Conservation (phyloP, 2,113 vertebrate genomes). For the Columba janthina region DNA sequence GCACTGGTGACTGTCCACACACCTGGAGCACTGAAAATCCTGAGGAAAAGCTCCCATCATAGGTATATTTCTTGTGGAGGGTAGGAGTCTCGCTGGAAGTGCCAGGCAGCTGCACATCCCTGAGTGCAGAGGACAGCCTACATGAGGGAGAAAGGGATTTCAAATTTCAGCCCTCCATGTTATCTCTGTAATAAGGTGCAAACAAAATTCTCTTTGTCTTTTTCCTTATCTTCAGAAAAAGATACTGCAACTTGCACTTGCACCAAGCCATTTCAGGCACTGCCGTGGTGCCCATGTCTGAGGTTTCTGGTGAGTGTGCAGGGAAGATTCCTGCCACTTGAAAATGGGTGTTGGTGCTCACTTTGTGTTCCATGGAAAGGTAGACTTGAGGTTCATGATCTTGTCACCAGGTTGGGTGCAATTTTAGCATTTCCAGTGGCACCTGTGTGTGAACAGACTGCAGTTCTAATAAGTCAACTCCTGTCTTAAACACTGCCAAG, state of each 20-base stretch:
- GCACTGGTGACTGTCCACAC: accelerated
- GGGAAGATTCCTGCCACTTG: neutral
- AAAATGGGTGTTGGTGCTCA: neutral
- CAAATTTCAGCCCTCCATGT: neutral
- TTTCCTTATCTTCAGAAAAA: neutral
- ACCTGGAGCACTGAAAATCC: neutral
- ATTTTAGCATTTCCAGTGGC: neutral
- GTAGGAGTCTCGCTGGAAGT: neutral
- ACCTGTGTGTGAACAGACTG: neutral
- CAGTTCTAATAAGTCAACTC: neutral
- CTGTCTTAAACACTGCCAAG: neutral
- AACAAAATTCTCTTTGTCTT: neutral
- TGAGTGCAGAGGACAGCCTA: neutral
- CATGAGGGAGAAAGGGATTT: neutral
- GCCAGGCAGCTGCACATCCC: neutral
- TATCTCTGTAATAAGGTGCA: neutral
- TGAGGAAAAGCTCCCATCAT: neutral
- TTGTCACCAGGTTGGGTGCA: neutral
- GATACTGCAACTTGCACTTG: neutral
- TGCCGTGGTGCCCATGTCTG: no score
- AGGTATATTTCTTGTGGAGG: neutral
- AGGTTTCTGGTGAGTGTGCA: neutral
- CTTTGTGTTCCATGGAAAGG: neutral
- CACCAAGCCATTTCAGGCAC: neutral
- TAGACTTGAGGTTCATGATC: neutral